Conservation (phyloP, 1,140 invertebrate species). For the Anoplophora glabripennis region DNA sequence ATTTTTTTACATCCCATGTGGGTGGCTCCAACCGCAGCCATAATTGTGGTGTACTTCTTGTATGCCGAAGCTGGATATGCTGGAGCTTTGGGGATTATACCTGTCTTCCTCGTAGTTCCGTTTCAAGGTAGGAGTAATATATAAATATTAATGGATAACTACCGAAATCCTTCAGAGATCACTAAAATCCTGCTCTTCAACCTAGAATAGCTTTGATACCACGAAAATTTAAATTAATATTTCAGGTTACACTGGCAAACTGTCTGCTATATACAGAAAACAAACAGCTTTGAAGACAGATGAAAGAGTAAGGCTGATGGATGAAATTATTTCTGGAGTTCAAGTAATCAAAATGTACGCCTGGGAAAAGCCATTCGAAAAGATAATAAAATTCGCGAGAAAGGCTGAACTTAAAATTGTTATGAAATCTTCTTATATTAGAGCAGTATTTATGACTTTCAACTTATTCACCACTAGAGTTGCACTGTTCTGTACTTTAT, state of each 20-base stretch:
- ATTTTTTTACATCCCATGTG: constrained; percentile 61
- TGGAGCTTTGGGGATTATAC: constrained; percentile 65
- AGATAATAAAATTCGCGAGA: constrained; percentile 57
- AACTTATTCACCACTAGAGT: constrained; percentile 66
- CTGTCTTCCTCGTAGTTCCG: constrained; percentile 69
- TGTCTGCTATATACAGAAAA: constrained; percentile 60
- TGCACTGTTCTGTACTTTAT: constrained; percentile 62
- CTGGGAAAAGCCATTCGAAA: constrained; percentile 70
- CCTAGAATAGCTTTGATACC: neutral
- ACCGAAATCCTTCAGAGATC: neutral
- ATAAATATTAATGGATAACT: constrained; percentile 38
- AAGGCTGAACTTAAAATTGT: constrained; percentile 60
- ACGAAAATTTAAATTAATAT: constrained; percentile 1
- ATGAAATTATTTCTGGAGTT: constrained; percentile 69
- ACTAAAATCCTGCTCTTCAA: neutral
- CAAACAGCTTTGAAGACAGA: constrained; percentile 68
- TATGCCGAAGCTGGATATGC: constrained; percentile 67
- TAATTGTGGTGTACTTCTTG: constrained; percentile 62
- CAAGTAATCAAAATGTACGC: constrained; percentile 81
- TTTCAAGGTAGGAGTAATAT: constrained; percentile 60
- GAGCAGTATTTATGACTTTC: constrained; percentile 70
- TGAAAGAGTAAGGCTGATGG: constrained; percentile 71
- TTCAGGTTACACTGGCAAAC: constrained; percentile 63
- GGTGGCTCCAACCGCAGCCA: constrained; percentile 62
- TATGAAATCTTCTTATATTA: constrained; percentile 61